Conservation (phyloP, 2,113 vertebrate genomes). For the Odocoileus virginianus region DNA sequence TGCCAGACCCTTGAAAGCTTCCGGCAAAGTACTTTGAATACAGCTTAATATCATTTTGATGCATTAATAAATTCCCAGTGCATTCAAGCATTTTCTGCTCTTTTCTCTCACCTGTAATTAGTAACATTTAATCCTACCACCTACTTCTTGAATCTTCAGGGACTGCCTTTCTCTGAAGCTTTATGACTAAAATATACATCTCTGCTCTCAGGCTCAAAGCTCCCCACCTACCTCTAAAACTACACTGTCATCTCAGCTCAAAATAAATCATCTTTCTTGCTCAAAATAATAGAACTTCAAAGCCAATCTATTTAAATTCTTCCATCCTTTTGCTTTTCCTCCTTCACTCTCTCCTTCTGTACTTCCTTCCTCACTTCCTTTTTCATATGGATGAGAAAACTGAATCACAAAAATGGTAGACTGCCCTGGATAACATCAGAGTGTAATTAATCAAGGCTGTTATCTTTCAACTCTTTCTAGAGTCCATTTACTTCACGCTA, state of each 20-base stretch:
- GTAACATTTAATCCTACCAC: neutral
- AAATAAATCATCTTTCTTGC: neutral
- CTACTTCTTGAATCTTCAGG: neutral
- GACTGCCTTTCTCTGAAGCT: neutral
- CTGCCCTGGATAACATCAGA: neutral
- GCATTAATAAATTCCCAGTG: neutral
- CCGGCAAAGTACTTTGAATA: neutral
- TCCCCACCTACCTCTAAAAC: neutral
- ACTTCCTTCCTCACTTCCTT: neutral
- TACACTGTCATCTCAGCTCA: neutral
- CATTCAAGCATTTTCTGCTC: neutral
- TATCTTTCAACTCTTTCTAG: neutral
- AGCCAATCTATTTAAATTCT: neutral
- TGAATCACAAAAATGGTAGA: neutral
- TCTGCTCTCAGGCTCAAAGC: neutral
- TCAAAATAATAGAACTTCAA: neutral
- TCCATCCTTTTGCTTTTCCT: neutral
- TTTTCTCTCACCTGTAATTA: conserved; percentile 6
- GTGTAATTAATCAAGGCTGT: neutral
- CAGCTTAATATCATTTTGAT: neutral
- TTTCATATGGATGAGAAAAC: neutral
- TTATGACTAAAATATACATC: neutral
- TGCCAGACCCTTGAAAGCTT: neutral
- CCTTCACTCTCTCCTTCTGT: neutral
- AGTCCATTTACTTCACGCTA: neutral